These are phyloP conservation scores for Pelagia noctiluca DNA, from an alignment of 30 jellyfish, hydroid and myxozoan species.

Conservation along the genomic window DNA sequence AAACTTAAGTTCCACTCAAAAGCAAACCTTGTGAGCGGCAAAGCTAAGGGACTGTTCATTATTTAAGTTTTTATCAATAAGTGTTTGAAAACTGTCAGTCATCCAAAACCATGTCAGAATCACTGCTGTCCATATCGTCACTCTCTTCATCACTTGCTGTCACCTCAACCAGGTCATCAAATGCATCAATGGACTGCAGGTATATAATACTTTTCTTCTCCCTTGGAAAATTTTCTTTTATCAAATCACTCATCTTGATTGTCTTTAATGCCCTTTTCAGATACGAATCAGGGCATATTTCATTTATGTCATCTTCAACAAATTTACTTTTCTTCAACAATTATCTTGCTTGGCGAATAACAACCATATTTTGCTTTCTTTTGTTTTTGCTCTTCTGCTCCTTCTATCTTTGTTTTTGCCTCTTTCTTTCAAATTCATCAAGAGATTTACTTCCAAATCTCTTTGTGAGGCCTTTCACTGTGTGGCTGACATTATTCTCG, in stretches of 20 bases:
- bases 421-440: too few species aligned
- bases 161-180: conserved; percentile 4
- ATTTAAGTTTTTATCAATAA: background rate
- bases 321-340: background rate
- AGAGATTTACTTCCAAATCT: too few species aligned
- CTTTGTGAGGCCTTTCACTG: too few species aligned
- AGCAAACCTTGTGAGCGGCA: too few species aligned
- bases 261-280: background rate
- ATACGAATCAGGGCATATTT: conserved; percentile 1
- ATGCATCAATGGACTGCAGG: conserved; percentile 1
- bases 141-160: conserved; percentile 2
- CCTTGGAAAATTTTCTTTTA: background rate
- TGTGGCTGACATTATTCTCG: too few species aligned
- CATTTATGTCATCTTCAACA: background rate
- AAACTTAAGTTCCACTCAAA: too few species aligned
- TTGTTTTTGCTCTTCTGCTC: background rate
- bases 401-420: conserved; percentile 1
- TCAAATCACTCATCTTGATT: background rate
- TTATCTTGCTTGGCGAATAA: background rate
- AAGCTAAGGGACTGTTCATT: too few species aligned
- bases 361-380: background rate
- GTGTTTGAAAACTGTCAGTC: background rate
- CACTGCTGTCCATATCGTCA: background rate
- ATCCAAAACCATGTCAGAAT: background rate
- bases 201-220: background rate